Evolutionary conservation across 37 sponge, comb jelly and placozoan species (phyloP).

Genomic region (Oopsacas minuta): DNA sequence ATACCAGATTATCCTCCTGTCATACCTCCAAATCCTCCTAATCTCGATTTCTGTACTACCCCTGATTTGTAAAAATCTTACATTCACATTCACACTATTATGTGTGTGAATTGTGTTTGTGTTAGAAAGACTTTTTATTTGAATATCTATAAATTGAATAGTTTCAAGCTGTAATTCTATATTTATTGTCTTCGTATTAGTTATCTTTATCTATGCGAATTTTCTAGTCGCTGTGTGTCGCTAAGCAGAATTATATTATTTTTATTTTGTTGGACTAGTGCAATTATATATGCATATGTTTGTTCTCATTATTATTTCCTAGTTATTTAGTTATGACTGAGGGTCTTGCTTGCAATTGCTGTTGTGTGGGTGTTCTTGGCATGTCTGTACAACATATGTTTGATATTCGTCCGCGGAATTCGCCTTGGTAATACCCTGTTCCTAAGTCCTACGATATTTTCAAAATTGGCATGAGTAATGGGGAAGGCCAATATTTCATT

Average conservation of each 20-base stretch:
- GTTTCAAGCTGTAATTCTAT: not conserved
- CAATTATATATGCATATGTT: not conserved
- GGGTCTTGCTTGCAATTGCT: too few species aligned
- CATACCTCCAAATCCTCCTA: conserved; percentile 70
- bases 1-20: conserved; percentile 61
- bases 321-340: too few species aligned
- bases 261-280: not conserved
- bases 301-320: too few species aligned
- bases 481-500: too few species aligned
- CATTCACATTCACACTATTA: not conserved
- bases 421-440: too few species aligned
- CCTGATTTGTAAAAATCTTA: not conserved
- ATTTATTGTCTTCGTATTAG: not conserved
- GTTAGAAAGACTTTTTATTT: not conserved
- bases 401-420: too few species aligned
- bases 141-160: not conserved
- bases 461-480: too few species aligned
- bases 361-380: too few species aligned
- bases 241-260: not conserved
- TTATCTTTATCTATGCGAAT: not conserved
- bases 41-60: conserved; percentile 55
- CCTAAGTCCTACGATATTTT: too few species aligned
- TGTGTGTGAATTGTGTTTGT: not conserved
- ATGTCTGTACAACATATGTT: too few species aligned
- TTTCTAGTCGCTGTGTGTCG: not conserved